Evolutionary conservation across 2,113 vertebrate species (phyloP), one percentile per base, ranked within the genome.

Genomic region (Echinops telfairi): DNA sequence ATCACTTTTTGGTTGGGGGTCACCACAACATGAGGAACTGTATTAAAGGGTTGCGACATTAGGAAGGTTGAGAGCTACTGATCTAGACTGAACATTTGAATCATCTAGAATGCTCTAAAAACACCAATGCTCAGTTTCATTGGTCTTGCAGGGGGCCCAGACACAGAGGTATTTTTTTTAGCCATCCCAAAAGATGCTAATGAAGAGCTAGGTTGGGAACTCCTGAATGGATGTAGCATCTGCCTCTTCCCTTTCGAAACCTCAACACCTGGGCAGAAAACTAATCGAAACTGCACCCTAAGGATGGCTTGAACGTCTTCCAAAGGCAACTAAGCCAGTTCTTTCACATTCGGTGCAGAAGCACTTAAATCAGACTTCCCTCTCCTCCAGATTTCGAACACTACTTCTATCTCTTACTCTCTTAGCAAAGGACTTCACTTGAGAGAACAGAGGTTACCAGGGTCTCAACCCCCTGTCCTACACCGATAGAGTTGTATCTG

Each of bases 71-170:
- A 53, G 9, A 53, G 10, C 47, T 7, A 53, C 12, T 53, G 12
- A 53, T 53, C 36, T 43, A 90, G 70, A 27, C 17, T 86, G 19
- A 43, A 75, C 20, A 64, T 75, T 57, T 36, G 19, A 88, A 94
- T 79, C n/a, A 36, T 29, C 16, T 83, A 58, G 4, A 29, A 73
- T 77, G 70, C 78, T 90, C 83, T n/a, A 71, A 91, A 88, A 88
- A 20, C 29, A 7, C 12, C 25, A n/a, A 36, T 71, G 3, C 38
- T 20, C 85, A 76, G 90, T 88, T 94, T 86, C 8, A 33, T 9
- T 79, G 70, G 19, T 58, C 31, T 91, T 29, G 53, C 22, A 77
- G 71, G 16, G 53, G 29, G 1, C 20, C 25, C 33, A 43, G 31
- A 78, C 47, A 36, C 23, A 60, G 68, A 53, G 60, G 22, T 84